Percentiles rank a stretch among this genome's conserved stretches.
Evolutionary conservation across 2,888 invertebrate species (phyloP).

Genomic region (Phyllotreta striolata): DNA sequence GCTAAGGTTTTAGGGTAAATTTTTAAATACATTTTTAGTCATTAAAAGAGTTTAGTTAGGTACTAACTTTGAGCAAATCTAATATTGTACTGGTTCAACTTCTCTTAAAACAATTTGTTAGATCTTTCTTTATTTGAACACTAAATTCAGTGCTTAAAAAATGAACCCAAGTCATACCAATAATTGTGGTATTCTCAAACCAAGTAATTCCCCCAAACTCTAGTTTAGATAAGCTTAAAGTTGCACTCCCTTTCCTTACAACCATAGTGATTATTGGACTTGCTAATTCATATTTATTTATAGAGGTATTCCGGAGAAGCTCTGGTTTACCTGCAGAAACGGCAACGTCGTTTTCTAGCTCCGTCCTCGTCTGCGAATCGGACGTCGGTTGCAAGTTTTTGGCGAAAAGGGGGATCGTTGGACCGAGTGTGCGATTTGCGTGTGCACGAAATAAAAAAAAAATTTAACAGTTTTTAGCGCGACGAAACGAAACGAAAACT

Average conservation of each 20-base stretch:
- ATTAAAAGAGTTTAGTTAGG: too few species aligned
- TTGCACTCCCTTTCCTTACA: neutral
- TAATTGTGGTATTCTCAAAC: too few species aligned
- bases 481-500: conserved; percentile 24
- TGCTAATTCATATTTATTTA: neutral
- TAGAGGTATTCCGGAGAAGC: neutral
- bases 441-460: conserved; percentile 35
- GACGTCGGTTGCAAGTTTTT: conserved; percentile 36
- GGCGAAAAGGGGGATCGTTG: conserved; percentile 30
- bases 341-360: conserved; percentile 20
- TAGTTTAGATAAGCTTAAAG: too few species aligned
- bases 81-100: too few species aligned
- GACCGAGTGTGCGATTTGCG: conserved; percentile 34
- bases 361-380: conserved; percentile 32
- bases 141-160: too few species aligned
- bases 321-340: neutral
- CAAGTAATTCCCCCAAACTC: too few species aligned
- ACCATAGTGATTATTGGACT: neutral
- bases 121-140: too few species aligned
- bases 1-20: too few species aligned
- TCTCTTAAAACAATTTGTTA: too few species aligned
- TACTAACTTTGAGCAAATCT: too few species aligned
- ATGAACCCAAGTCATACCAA: too few species aligned
- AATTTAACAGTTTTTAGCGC: conserved; percentile 34
- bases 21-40: too few species aligned